Conservation (phyloP, 2,113 vertebrate genomes). For the Petrocephalus microphthalmus region DNA sequence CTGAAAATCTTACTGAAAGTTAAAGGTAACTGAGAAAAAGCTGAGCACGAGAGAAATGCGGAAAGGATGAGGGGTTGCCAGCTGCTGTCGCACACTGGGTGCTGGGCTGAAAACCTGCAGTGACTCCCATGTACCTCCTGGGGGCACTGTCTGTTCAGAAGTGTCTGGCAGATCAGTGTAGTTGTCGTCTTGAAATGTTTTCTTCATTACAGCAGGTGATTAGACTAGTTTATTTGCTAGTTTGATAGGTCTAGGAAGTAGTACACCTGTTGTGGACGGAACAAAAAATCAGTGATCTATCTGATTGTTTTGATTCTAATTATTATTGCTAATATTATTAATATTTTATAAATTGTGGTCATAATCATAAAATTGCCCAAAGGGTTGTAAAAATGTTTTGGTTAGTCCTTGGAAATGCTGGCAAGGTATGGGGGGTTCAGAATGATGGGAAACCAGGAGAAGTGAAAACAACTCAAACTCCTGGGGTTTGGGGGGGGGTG, state of each 20-base stretch:
- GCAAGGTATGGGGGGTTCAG: slow-evolving; percentile 15
- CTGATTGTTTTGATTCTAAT: slow-evolving; percentile 41
- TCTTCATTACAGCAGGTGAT: slow-evolving; percentile 46
- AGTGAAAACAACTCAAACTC: neutral
- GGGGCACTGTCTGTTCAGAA: slow-evolving; percentile 32
- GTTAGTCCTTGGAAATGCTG: slow-evolving; percentile 35
- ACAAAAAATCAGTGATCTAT: slow-evolving; percentile 39
- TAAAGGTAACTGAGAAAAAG: slow-evolving; percentile 28
- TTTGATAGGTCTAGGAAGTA: slow-evolving; percentile 57
- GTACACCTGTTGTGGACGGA: slow-evolving; percentile 47
- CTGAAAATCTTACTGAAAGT: slow-evolving; percentile 42
- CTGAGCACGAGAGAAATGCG: slow-evolving; percentile 33
- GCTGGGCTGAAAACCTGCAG: slow-evolving; percentile 28
- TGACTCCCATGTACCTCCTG: slow-evolving; percentile 37
- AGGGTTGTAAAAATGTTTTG: slow-evolving; percentile 45
- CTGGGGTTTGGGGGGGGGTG: neutral
- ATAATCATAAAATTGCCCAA: slow-evolving; percentile 43
- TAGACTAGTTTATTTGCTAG: slow-evolving; percentile 45
- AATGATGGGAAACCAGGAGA: neutral
- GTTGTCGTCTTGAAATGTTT: slow-evolving; percentile 39
- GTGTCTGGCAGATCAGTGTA: slow-evolving; percentile 30
- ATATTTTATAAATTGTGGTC: slow-evolving; percentile 61
- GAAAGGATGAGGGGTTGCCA: slow-evolving; percentile 32
- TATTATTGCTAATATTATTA: slow-evolving; percentile 49
- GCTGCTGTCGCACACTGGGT: slow-evolving; percentile 8